Conservation (phyloP, 2,113 vertebrate genomes). For the Centrocercus urophasianus region DNA sequence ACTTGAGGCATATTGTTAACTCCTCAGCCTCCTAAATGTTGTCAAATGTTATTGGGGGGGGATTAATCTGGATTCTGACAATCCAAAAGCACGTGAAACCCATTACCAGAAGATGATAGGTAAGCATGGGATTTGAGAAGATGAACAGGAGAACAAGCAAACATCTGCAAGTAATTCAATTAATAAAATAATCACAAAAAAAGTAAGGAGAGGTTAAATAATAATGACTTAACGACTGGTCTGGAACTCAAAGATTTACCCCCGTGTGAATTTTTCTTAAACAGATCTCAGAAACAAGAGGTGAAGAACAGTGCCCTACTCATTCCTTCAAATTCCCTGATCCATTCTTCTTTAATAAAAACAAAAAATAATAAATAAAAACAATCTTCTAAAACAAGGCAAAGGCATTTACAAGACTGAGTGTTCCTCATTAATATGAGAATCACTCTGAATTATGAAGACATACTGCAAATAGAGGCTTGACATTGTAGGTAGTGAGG, state of each 20-base stretch:
- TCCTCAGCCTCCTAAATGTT: background rate
- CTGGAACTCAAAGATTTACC: background rate
- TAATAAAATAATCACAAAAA: background rate
- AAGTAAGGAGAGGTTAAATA: background rate
- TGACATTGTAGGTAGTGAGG: background rate
- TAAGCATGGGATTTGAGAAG: background rate
- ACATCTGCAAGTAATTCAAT: background rate
- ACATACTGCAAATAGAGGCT: background rate
- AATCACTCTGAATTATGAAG: constrained; percentile 3
- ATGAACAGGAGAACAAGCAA: background rate
- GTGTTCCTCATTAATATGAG: background rate
- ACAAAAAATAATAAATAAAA: background rate
- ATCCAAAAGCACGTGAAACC: background rate
- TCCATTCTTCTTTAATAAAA: background rate
- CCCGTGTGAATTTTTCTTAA: background rate
- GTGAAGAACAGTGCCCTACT: background rate
- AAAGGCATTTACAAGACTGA: background rate
- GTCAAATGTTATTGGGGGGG: background rate
- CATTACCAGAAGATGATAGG: background rate
- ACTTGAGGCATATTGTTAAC: background rate
- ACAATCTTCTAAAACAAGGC: background rate
- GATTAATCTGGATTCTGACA: background rate
- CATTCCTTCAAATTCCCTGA: background rate
- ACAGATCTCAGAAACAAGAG: background rate
- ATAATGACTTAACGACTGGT: background rate